Evolutionary conservation across 2,113 vertebrate species (phyloP), one percentile per base, ranked within the genome.

Genomic region (Dunckerocampus dactyliophorus): DNA sequence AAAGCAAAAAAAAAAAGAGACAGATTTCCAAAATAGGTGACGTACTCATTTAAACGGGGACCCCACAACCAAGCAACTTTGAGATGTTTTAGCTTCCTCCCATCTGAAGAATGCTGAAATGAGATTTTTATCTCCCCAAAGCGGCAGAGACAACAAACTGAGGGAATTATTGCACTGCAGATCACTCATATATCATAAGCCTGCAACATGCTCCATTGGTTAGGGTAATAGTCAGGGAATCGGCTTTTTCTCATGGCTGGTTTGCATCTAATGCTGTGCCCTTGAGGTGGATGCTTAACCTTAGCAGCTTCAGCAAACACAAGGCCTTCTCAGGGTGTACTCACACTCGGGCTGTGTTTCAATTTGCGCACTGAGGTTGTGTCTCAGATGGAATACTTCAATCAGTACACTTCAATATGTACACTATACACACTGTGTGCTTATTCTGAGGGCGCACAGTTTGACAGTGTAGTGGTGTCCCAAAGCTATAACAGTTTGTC

Each of bases 171-270:
- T 77, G 75, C 71, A 78, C 75, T 82, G 82, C 63, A 71, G 70
- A 84, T 86, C 78, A 83, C 75, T 84, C 76, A 80, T 59, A 63
- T 63, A 75, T 80, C 71, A 83, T 58, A 52, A 69, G 39, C 70
- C 74, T 71, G 69, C 65, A 78, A 51, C 81, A 84, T 82, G 84
- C 81, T 87, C 81, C 63, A 78, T 46, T 83, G 81, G 67, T 78
- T 74, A 63, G 71, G 78, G 74, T 86, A 84, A 82, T 86, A 74
- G 82, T 80, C 80, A 71, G 62, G 58, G 69, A 76, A 74, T 50
- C 43, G 49, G 57, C 63, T 43, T 4, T 73, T 74, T 76, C 69
- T 62, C 59, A 59, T 28, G 45, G 67, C 66, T 79, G 64, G 54
- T 80, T 78, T 71, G 69, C 69, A 83, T 76, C 65, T 59, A 81